Base-by-base conservation (phyloP, 2,888 invertebrate genomes). In the Abrostola tripartita region DNA sequence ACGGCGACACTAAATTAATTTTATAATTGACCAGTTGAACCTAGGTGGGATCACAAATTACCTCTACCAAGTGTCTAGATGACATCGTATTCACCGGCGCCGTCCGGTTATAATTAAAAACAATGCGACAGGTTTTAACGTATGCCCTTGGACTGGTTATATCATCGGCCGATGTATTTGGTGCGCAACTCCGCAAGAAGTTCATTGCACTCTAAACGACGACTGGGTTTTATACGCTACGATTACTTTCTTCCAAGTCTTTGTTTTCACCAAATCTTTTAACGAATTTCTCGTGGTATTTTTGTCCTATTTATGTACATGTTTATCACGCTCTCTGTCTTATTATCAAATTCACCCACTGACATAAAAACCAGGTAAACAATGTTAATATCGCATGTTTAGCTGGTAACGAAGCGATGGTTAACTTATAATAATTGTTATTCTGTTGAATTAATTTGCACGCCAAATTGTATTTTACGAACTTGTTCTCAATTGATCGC, bases 341-440 rank as follows among this genome's bases (percentile, higher is more conserved):
- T 88, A 24, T 5, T 92, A 91, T 92, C 92, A 87, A 79, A 84
- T 85, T 90, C 84, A 87, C 90, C 88, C 74, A 90, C 88, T 91
- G 80, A 89, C 88, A 89, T 85, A 79, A 82, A 87, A 86, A 84
- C 77, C 85, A 81, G 74, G 74, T 73, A 83, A 81, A 82, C 71
- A 74, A 81, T 76, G 87, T 88, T 89, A 87, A 84, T 81, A 85
- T 86, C 82, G 77, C 78, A 75, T 75, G 74, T 82, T 81, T 24
- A 80, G 78, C 68, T 74, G 71, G 74, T 76, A 74, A 68, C 64
- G 40, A 67, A 74, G 68, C 64, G 40, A 67, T 74, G 37, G 69
- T 76, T 70, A 60, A 82, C 67, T 61, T 69, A 70, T 85, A 83
- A 86, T 86, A 74, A 78, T 73, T 58, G 67, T 76, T 83, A 83